phyloP scores from a whole-genome alignment of 2,113 vertebrate genomes.

The Ivindomyrus marchei region DNA sequence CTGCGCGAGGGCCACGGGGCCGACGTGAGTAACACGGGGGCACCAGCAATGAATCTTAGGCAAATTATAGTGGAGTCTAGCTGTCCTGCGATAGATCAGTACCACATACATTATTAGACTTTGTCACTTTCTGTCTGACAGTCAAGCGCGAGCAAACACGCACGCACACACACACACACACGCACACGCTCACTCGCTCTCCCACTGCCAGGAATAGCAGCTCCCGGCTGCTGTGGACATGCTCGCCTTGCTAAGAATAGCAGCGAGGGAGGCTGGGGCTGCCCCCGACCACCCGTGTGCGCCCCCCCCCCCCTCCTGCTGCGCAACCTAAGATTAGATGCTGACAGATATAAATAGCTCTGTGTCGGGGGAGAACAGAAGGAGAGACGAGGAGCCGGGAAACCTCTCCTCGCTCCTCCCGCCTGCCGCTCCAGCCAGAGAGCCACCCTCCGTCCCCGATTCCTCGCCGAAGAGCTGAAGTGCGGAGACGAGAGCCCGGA shows the following conservation, averaged over 20 bases:
- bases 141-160: neutral
- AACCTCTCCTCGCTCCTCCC: constrained; percentile 12
- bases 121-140: neutral
- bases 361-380: constrained; percentile 30
- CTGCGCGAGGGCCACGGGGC: constrained; percentile 63
- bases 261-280: constrained; percentile 44
- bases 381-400: neutral
- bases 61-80: neutral
- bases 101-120: neutral
- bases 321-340: constrained; percentile 61
- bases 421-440: constrained; percentile 32
- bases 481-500: neutral
- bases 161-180: constrained; percentile 10
- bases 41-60: neutral
- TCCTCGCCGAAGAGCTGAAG: neutral
- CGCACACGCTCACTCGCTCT: constrained; percentile 12
- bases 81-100: neutral
- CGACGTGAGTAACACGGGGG: constrained; percentile 52
- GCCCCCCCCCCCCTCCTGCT: constrained; percentile 26
- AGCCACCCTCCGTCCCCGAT: constrained; percentile 2
- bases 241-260: constrained; percentile 57
- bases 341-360: constrained; percentile 57
- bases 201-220: constrained; percentile 52
- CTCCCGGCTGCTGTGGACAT: constrained; percentile 46
- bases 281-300: constrained; percentile 52